Percentiles rank a stretch among this genome's conserved stretches.
phyloP scores from a whole-genome alignment of 2,113 vertebrate genomes.

The Datnioides undecimradiatus region DNA sequence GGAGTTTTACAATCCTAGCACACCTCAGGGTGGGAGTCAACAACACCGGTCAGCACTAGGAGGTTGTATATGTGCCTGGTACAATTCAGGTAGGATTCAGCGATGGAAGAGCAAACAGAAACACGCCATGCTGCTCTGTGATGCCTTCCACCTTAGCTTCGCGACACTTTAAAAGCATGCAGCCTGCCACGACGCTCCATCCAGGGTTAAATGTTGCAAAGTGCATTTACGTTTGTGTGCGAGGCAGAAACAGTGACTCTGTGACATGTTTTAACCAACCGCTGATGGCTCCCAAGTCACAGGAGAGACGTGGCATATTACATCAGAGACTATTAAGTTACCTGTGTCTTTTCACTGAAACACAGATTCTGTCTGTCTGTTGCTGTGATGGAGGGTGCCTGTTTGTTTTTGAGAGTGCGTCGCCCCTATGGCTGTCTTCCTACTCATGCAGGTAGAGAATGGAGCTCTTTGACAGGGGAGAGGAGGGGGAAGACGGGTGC shows the following conservation, averaged over 20 bases:
- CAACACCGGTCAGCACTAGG: no score
- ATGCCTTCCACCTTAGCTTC: no score
- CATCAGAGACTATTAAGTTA: conserved; percentile 72
- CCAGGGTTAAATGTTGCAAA: not conserved
- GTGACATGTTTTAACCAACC: conserved; percentile 35
- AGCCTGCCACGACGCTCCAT: no score
- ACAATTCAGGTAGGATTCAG: no score
- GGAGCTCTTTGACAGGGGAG: conserved; percentile 71
- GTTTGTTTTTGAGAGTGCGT: conserved; percentile 73
- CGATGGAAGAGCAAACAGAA: no score
- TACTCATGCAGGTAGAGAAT: conserved; percentile 79
- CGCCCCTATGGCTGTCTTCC: conserved; percentile 73
- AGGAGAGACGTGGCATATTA: conserved; percentile 60
- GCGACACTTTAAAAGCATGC: no score
- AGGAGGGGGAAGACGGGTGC: conserved; percentile 53
- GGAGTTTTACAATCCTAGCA: no score
- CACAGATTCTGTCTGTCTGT: conserved; percentile 47
- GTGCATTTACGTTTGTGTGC: not conserved
- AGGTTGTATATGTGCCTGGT: no score
- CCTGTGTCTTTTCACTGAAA: conserved; percentile 53
- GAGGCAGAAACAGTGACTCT: not conserved
- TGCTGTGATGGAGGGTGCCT: conserved; percentile 65
- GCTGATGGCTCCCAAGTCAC: conserved; percentile 47
- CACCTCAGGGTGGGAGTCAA: no score
- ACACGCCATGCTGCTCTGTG: no score